phyloP scores from a whole-genome alignment of 2,113 vertebrate species.

The Lophius piscatorius region DNA sequence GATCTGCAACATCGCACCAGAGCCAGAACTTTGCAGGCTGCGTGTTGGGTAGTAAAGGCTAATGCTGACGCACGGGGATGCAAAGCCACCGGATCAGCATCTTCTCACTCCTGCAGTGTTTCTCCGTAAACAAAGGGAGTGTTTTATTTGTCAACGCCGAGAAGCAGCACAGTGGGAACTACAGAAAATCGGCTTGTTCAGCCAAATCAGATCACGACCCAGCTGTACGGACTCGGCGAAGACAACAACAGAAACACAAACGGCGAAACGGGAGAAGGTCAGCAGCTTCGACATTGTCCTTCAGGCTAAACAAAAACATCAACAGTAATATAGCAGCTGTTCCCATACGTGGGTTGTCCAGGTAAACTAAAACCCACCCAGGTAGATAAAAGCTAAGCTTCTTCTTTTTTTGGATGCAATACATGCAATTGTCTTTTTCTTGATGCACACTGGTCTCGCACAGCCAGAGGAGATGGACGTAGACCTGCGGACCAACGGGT shows the following conservation, averaged over 20 bases:
- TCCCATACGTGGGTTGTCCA: too few species aligned
- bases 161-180: conserved; percentile 22
- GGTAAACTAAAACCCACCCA: too few species aligned
- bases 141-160: conserved; percentile 32
- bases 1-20: not conserved
- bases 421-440: too few species aligned
- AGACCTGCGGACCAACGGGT: too few species aligned
- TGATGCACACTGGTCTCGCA: too few species aligned
- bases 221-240: not conserved
- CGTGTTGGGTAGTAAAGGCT: conserved; percentile 37
- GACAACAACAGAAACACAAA: conserved; percentile 31
- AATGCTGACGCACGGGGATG: conserved; percentile 39
- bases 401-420: too few species aligned
- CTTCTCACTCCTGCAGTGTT: conserved; percentile 35
- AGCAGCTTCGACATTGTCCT: conserved; percentile 7
- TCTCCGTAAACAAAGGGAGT: conserved; percentile 48
- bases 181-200: conserved; percentile 17
- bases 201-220: conserved; percentile 10
- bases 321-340: not conserved
- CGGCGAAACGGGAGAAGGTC: not conserved
- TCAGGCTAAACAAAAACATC: not conserved
- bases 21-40: not conserved
- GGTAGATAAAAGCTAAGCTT: too few species aligned
- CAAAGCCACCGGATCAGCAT: conserved; percentile 38
- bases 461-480: too few species aligned